Evolutionary conservation across 2,888 invertebrate genomes (phyloP), one percentile per base, ranked within the genome.

Genomic region (Chironomus riparius): DNA sequence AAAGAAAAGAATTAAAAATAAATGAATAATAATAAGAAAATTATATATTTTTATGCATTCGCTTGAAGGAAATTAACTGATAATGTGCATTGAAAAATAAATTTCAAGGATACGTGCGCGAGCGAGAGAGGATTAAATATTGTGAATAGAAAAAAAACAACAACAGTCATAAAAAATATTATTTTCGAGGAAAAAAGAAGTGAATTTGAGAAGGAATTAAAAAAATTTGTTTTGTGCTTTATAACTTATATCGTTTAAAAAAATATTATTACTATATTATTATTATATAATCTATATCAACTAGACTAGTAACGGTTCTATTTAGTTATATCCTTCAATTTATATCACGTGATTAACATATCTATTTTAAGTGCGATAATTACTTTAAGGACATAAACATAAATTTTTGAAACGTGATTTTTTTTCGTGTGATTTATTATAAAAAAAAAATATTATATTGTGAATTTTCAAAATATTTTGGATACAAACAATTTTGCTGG

Each of bases 61-160:
- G 65, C 65, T 65, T 24, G 65, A 65, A 65, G 65, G 65, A 65
- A 65, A 65, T 65, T 65, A 65, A 65, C 65, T 65, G 65, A 65
- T 65, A 65, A 65, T 65, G 65, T 65, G 65, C 22, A 65, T 65
- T 65, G 65, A 65, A 65, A 65, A 65, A 65, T 65, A 65, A 65
- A 65, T 24, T 65, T 38, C 65, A 65, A 65, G 65, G 65, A 65
- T 65, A 65, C 22, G 22, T 7, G 22, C 22, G 22, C 65, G 65
- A 24, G 65, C 7, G 62, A 22, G 22, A 22, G 65, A 65, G 65
- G 65, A 65, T 65, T 65, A 24, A 13, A 24, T 10, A 6, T 56
- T 56, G 65, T 56, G 15, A 56, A 15, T 56, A 56, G 38, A 28
- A 56, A 56, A 56, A 56, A 56, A 56, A 56, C 56, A 56, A 56